Evolutionary conservation across 1,140 invertebrate species (phyloP), one percentile per base, ranked within the genome.

Genomic region (Heliconius nattereri): DNA sequence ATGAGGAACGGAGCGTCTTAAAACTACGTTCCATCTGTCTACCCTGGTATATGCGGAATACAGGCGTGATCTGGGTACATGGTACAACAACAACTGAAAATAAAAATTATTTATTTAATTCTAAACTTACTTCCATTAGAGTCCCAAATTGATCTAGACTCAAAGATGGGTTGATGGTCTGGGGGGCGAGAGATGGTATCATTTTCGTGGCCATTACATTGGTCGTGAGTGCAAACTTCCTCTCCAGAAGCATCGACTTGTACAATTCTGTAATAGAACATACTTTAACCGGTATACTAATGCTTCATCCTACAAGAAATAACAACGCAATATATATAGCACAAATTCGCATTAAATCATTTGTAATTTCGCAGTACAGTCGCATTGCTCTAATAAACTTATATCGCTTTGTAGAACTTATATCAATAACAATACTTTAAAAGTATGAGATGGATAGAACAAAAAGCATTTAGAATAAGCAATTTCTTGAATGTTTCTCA

Each of bases 171-270:
- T 98, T 99, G 60, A 99, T 97, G 2, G 98, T 98, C 87, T 99
- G 98, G 35, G 99, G 98, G 71, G 98, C 96, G 9, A 99, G 95
- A 11, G 97, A 96, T 1, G 98, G 99, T 96, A 99, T 98, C 49
- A 99, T 98, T 88, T 98, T 96, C 1, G 98, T 99, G 1, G 98
- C 98, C 96, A 99, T 97, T 83, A 99, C 95, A 90, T 98, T 98
- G 16, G 99, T 97, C 2, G 97, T 98, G 66, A 99, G 94, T 19
- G 98, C 98, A 92, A 98, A 99, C 87, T 97, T 98, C 90, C 98
- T 98, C 91, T 99, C 98, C 87, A 96, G 96, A 81, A 99, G 95
- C 97, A 99, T 97, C 85, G 98, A 95, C 86, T 97, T 97, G 95
- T 99, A 99, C 91, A 99, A 98, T 94, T 60, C 60, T 66, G 60